Conservation (phyloP, 2,888 invertebrate genomes). For the Habroteleia sp. region DNA sequence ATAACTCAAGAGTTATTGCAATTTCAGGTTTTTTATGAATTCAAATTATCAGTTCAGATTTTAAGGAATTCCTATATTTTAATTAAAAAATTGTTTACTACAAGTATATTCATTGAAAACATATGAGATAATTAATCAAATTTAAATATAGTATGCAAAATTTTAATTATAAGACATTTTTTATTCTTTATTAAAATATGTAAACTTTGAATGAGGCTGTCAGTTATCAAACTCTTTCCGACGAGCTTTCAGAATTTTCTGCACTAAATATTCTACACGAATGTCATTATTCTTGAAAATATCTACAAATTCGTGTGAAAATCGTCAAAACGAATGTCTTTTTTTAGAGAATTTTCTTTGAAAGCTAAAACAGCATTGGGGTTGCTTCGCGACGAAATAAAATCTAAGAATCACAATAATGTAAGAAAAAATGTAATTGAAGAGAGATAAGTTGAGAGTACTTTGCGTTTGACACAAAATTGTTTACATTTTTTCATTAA, state of each 20-base stretch:
- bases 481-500: too few relatives aligned
- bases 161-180: too few relatives aligned
- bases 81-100: too few relatives aligned
- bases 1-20: too few relatives aligned
- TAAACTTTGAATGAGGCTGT: conserved; percentile 13
- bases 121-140: too few relatives aligned
- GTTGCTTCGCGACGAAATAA: conserved; percentile 36
- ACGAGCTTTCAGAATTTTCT: conserved; percentile 38
- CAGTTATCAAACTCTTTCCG: conserved; percentile 23
- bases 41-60: too few relatives aligned
- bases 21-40: too few relatives aligned
- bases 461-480: too few relatives aligned
- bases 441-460: too few relatives aligned
- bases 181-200: conserved; percentile 23
- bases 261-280: conserved; percentile 30
- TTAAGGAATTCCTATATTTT: too few relatives aligned
- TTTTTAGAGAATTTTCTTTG: conserved; percentile 19
- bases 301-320: conserved; percentile 28
- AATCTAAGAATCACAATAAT: conserved; percentile 15
- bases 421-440: conserved; percentile 10
- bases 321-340: conserved; percentile 27
- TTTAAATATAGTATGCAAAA: too few relatives aligned
- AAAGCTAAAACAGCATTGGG: conserved; percentile 23
- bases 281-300: conserved; percentile 16
- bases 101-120: too few relatives aligned